Evolutionary conservation across 2,113 vertebrate genomes (phyloP).

Genomic region (Engystomops pustulosus): DNA sequence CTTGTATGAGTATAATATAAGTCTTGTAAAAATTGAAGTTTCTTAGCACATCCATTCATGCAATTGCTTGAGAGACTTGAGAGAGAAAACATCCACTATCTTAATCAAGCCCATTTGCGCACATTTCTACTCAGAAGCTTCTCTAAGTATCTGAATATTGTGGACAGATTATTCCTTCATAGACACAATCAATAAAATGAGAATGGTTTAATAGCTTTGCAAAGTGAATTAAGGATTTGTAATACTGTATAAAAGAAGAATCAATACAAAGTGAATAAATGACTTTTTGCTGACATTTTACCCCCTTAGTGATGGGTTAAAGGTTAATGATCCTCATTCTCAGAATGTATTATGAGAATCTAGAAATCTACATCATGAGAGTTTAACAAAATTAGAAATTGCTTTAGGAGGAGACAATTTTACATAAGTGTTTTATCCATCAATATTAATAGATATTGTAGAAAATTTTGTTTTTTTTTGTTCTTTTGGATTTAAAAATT

Average conservation of each 20-base stretch:
- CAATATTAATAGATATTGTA: too few species aligned
- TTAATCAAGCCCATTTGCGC: neutral
- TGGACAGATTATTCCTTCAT: constrained; percentile 29
- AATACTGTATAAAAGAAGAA: constrained; percentile 41
- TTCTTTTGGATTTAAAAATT: too few species aligned
- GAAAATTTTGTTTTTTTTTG: too few species aligned
- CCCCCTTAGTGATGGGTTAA: constrained; percentile 14
- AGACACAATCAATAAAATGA: constrained; percentile 39
- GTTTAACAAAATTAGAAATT: neutral
- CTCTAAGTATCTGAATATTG: constrained; percentile 19
- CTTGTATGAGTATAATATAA: too few species aligned
- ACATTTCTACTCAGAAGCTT: neutral
- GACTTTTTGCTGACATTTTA: constrained; percentile 27
- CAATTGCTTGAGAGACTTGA: neutral
- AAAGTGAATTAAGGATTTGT: constrained; percentile 50
- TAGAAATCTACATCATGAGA: neutral
- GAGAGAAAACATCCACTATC: neutral
- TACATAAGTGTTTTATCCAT: too few species aligned
- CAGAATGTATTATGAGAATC: neutral
- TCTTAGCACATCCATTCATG: neutral
- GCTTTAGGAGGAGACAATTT: neutral
- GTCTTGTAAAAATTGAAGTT: neutral
- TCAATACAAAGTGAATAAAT: constrained; percentile 46
- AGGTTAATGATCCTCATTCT: constrained; percentile 20
- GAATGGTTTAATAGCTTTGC: constrained; percentile 42